These are phyloP conservation scores for Dasyurus viverrinus DNA, from an alignment of 2,113 vertebrate genomes.

Conservation along the genomic window DNA sequence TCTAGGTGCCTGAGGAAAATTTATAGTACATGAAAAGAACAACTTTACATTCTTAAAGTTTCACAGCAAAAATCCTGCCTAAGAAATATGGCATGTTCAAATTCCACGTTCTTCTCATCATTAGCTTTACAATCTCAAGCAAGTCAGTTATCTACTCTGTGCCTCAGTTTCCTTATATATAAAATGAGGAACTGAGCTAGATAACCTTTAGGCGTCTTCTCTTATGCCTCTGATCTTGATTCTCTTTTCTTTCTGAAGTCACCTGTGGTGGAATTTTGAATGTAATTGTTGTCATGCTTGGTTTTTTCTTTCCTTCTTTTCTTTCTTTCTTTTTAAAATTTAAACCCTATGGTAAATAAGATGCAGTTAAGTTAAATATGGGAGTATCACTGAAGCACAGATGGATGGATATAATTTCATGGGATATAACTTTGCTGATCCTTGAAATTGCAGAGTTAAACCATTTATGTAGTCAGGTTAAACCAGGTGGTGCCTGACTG, in stretches of 20 bases:
- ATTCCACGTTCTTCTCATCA: not conserved
- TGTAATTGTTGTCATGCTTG: not conserved
- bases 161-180: constrained; percentile 13
- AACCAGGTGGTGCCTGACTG: too few species aligned
- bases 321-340: not conserved
- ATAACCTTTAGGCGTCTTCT: not conserved
- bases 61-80: not conserved
- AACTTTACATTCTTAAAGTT: not conserved
- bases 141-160: not conserved
- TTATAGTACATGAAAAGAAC: not conserved
- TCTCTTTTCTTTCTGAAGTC: not conserved
- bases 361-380: not conserved
- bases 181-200: not conserved
- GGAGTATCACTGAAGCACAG: not conserved
- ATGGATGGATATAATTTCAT: constrained; percentile 6
- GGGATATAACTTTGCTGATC: not conserved
- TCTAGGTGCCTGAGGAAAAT: constrained; percentile 1
- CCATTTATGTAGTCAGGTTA: too few species aligned
- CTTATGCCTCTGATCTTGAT: not conserved
- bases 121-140: not conserved
- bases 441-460: not conserved
- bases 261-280: not conserved
- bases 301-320: not conserved
- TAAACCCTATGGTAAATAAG: not conserved
- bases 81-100: not conserved